A percentile compares a stretch with the other conserved stretches of the same genome.
Evolutionary conservation across 1,140 invertebrate genomes (phyloP).

Genomic region (Ips typographus): DNA sequence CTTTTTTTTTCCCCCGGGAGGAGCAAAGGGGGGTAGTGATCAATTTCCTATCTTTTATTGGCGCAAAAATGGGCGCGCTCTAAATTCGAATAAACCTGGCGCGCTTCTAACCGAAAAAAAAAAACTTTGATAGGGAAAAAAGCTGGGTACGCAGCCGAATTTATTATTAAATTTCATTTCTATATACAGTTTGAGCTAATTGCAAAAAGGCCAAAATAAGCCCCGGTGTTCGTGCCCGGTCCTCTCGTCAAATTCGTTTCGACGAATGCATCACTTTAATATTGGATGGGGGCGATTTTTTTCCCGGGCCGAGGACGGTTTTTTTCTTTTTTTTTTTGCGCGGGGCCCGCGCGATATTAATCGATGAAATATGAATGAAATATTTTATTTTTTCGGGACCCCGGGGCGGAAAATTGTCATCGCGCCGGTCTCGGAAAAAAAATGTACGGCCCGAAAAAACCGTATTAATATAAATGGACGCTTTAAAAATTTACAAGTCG

Average conservation of each 20-base stretch:
- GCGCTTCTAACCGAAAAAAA: too few relatives aligned
- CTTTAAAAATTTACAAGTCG: conserved; percentile 26
- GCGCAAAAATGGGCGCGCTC: too few relatives aligned
- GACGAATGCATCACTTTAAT: conserved; percentile 40
- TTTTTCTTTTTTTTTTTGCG: conserved; percentile 34
- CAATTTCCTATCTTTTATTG: too few relatives aligned
- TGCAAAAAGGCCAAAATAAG: conserved; percentile 37
- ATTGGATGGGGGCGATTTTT: conserved; percentile 41
- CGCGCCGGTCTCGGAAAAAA: conserved; percentile 24
- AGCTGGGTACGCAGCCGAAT: conserved; percentile 13
- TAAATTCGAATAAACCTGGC: too few relatives aligned
- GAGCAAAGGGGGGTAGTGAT: background rate
- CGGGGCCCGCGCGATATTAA: conserved; percentile 34
- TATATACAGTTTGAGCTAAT: conserved; percentile 38
- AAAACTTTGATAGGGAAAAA: background rate
- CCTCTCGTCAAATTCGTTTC: conserved; percentile 35
- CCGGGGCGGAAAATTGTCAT: conserved; percentile 23
- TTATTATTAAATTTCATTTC: conserved; percentile 42
- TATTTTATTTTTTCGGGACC: conserved; percentile 35
- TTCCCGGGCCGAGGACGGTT: conserved; percentile 23
- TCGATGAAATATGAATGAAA: conserved; percentile 39
- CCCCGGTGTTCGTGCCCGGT: conserved; percentile 8
- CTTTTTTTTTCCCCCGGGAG: background rate
- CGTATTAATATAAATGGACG: conserved; percentile 34
- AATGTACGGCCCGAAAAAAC: conserved; percentile 25